Evolutionary conservation across 2,888 invertebrate species (phyloP).

Genomic region (Electrophaes corylata): DNA sequence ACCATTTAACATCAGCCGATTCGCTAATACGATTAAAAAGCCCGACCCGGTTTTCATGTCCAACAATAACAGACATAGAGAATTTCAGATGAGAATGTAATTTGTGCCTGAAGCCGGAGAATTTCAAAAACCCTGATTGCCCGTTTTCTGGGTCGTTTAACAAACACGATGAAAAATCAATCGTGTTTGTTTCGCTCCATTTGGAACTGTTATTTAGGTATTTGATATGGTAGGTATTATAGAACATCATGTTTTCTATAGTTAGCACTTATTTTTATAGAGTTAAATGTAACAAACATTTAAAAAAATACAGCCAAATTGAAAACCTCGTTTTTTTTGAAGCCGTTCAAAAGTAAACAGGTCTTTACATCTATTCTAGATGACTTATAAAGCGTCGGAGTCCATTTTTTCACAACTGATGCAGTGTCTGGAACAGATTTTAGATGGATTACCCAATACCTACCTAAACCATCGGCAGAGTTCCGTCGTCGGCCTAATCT

Average conservation of each 20-base stretch:
- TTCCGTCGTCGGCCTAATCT: too few species aligned
- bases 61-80: conserved; percentile 4
- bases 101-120: background rate
- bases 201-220: background rate
- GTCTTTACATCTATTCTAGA: too few species aligned
- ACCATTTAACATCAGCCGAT: conserved; percentile 1
- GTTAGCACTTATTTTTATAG: too few species aligned
- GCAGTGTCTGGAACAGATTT: too few species aligned
- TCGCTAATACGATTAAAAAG: conserved; percentile 8
- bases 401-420: too few species aligned
- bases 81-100: conserved; percentile 16
- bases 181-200: conserved; percentile 37
- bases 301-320: too few species aligned
- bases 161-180: conserved; percentile 62
- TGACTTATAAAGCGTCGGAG: too few species aligned
- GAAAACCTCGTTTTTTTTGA: too few species aligned
- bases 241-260: background rate
- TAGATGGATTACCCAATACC: too few species aligned
- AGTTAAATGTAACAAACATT: too few species aligned
- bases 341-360: too few species aligned
- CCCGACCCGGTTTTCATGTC: background rate
- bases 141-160: conserved; percentile 64
- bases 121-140: background rate
- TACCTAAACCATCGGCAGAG: too few species aligned
- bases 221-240: background rate